These are phyloP conservation scores for Laodelphax striatellus DNA, from an alignment of 1,140 invertebrate species.

Conservation along the genomic window DNA sequence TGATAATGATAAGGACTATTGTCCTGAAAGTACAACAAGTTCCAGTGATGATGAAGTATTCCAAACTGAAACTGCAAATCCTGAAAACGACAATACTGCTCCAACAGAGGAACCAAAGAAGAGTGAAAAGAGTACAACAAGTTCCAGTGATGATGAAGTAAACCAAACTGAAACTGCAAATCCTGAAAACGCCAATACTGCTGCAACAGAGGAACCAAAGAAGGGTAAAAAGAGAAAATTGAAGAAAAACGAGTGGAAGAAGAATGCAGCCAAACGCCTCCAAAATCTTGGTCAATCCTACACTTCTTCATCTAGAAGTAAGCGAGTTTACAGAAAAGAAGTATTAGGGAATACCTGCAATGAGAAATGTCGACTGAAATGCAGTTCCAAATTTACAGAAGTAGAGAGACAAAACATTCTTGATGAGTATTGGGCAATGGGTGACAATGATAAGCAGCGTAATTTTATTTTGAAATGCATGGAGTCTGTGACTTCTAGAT, in stretches of 20 bases:
- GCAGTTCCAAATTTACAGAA: neutral
- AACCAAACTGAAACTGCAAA: no score
- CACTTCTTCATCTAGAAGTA: neutral
- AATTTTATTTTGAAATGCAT: neutral
- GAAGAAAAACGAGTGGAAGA: neutral
- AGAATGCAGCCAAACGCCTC: neutral
- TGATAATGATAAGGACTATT: no score
- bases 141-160: no score
- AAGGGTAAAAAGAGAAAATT: neutral
- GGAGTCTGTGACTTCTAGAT: neutral
- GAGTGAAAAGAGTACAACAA: no score
- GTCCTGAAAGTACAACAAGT: no score
- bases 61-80: no score
- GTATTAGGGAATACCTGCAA: neutral
- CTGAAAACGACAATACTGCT: no score
- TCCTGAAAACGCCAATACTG: no score
- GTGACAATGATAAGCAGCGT: neutral
- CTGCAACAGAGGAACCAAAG: neutral
- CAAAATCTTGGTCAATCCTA: neutral
- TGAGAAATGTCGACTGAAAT: slow-evolving; percentile 1
- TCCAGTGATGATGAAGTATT: no score
- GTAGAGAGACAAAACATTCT: neutral
- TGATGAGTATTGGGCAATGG: neutral
- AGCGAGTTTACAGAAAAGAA: neutral
- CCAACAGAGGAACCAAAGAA: no score